Percentiles rank a stretch among this genome's conserved stretches.
Evolutionary conservation across 2,888 invertebrate species (phyloP).

Genomic region (Scotopteryx bipunctaria): DNA sequence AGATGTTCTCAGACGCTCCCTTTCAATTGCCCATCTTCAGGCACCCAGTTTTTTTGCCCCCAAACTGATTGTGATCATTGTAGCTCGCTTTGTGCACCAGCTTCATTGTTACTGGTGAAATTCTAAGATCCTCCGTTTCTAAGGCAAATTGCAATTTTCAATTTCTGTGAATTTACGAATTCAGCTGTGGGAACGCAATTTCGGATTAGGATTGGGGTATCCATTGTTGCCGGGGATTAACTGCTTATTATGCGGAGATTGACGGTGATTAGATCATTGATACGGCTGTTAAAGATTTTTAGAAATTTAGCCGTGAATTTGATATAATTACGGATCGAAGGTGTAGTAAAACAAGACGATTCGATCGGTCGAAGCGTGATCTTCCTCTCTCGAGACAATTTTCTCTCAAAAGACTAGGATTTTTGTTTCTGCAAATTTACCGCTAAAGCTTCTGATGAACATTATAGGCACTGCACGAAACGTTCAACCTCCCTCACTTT

Average conservation of each 20-base stretch:
- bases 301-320: slow-evolving; percentile 5
- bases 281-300: slow-evolving; percentile 30
- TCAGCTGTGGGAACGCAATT: slow-evolving; percentile 65
- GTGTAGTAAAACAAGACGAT: neutral
- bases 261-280: slow-evolving; percentile 34
- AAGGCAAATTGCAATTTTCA: slow-evolving; percentile 69
- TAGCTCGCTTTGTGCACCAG: slow-evolving; percentile 60
- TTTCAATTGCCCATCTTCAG: slow-evolving; percentile 74
- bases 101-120: slow-evolving; percentile 64
- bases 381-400: no score
- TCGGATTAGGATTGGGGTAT: slow-evolving; percentile 57
- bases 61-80: slow-evolving; percentile 76
- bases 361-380: no score
- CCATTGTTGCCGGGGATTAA: slow-evolving; percentile 38
- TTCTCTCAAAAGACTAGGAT: no score
- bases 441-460: no score
- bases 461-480: neutral
- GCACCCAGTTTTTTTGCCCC: slow-evolving; percentile 62
- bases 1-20: slow-evolving; percentile 70
- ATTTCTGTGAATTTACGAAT: slow-evolving; percentile 57
- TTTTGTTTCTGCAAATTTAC: no score
- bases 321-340: neutral
- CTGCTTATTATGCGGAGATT: slow-evolving; percentile 21
- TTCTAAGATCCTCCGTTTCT: slow-evolving; percentile 63
- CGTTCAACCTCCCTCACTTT: neutral